Evolutionary conservation across 1,140 invertebrate species (phyloP).

Genomic region (Pantala flavescens): DNA sequence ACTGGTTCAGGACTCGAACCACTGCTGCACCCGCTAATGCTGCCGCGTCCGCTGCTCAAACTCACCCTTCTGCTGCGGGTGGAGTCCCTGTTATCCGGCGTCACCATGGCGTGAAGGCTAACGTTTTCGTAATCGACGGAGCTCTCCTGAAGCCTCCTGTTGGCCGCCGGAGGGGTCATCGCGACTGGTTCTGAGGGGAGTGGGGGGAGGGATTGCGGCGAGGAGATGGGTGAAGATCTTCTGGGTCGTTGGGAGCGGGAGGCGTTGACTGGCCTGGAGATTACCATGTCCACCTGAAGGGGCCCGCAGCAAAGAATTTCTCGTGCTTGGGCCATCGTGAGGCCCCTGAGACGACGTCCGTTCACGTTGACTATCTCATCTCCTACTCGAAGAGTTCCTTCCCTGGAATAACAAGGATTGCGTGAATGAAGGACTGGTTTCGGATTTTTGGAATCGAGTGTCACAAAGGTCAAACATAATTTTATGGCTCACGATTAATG

Average conservation of each 20-base stretch:
- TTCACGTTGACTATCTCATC: conserved; percentile 83
- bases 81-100: conserved; percentile 28
- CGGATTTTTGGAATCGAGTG: too few species aligned
- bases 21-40: not conserved
- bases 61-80: conserved; percentile 34
- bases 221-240: conserved; percentile 30
- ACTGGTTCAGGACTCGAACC: conserved; percentile 14
- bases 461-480: too few species aligned
- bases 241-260: conserved; percentile 32
- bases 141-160: conserved; percentile 33
- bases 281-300: conserved; percentile 15
- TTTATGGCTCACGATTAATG: too few species aligned
- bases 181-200: not conserved
- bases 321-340: conserved; percentile 55
- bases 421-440: too few species aligned
- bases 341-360: conserved; percentile 61
- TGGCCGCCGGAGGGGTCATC: conserved; percentile 21
- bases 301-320: conserved; percentile 31
- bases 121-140: conserved; percentile 28
- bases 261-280: conserved; percentile 8
- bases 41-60: conserved; percentile 5
- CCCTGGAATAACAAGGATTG: conserved; percentile 40
- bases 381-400: conserved; percentile 64
- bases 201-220: conserved; percentile 21
- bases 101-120: conserved; percentile 25